Evolutionary conservation across 1,140 invertebrate species (phyloP), one percentile per base, ranked within the genome.

Genomic region (Aphelinus atriplicis): DNA sequence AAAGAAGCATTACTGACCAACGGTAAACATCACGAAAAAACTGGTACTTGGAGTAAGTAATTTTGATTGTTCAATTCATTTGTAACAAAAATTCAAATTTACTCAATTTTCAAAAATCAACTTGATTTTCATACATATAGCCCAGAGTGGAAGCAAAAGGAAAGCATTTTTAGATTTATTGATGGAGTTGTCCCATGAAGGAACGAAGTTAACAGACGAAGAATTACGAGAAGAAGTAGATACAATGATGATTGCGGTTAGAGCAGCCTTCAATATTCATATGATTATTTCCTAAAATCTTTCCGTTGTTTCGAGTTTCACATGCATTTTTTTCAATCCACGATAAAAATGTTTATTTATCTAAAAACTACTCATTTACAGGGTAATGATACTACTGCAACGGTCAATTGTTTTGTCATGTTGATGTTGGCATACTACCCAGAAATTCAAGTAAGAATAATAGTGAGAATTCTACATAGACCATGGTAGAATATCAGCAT

Each of bases 371-470:
- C 26, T 26, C 26, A 26, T 26, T 26, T 90, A 73, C 83, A 91
- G 85, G 93, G 93, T 7, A 94, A 94, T 80, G 94, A 95, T 81
- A 95, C 94, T 56, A 94, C 93, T 0, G 90, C 92, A 0, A 83
- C 90, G 1, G 90, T 89, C 1, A 88, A 91, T 48, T 84, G 86
- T 53, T 94, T 91, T 86, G 88, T 89, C 0, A 79, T 93, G 1
- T 88, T 91, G 26, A 84, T 92, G 45, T 82, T 94, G 1, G 92
- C 91, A 0, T 84, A 80, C 57, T 85, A 93, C 81, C 91, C 90
- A 7, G 89, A 93, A 57, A 87, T 89, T 76, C 92, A 93, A 86
- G 88, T 84, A 64, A 77, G 64, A 73, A 60, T 9, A 26, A 26
- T 26, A 26, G 26, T 26, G 26, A 26, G 26, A 26, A 26, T 26